These are phyloP conservation scores for Chaetodon trifasciatus DNA, from an alignment of 2,797 vertebrate genomes.

Conservation along the genomic window DNA sequence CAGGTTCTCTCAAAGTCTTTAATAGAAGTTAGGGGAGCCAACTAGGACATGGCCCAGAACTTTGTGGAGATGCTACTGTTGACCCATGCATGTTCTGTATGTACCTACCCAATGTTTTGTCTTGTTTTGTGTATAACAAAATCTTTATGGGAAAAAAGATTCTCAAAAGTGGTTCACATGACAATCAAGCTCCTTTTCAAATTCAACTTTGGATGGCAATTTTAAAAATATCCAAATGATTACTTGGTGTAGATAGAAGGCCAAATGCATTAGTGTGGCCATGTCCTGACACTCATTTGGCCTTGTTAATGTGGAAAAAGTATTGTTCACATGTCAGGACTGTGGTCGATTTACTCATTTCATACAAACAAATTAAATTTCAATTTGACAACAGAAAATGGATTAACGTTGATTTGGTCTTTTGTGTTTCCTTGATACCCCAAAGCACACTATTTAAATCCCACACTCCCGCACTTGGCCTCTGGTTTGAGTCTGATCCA, in stretches of 20 bases:
- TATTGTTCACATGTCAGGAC: not conserved
- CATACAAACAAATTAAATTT: slow-evolving; percentile 18
- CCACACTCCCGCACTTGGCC: slow-evolving; percentile 68
- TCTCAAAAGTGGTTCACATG: too few relatives aligned
- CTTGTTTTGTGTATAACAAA: not conserved
- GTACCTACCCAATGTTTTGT: not conserved
- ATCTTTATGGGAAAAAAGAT: not conserved
- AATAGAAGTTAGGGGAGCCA: not conserved
- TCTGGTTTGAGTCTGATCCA: slow-evolving; percentile 70
- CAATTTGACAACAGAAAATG: not conserved
- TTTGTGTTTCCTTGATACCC: slow-evolving; percentile 52
- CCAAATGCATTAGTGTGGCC: not conserved
- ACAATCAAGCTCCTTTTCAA: not conserved
- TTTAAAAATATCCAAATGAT: not conserved
- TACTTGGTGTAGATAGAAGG: too few relatives aligned
- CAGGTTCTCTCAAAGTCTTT: not conserved
- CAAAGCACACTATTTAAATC: slow-evolving; percentile 48
- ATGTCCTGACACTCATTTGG: not conserved
- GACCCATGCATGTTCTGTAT: not conserved
- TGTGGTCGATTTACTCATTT: slow-evolving; percentile 12
- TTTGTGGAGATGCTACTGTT: not conserved
- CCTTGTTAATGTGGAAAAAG: not conserved
- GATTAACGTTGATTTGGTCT: slow-evolving; percentile 20
- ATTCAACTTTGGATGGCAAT: not conserved
- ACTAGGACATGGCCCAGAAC: not conserved